phyloP scores from a whole-genome alignment of 2,888 invertebrate species.

The Pheosia gnoma region DNA sequence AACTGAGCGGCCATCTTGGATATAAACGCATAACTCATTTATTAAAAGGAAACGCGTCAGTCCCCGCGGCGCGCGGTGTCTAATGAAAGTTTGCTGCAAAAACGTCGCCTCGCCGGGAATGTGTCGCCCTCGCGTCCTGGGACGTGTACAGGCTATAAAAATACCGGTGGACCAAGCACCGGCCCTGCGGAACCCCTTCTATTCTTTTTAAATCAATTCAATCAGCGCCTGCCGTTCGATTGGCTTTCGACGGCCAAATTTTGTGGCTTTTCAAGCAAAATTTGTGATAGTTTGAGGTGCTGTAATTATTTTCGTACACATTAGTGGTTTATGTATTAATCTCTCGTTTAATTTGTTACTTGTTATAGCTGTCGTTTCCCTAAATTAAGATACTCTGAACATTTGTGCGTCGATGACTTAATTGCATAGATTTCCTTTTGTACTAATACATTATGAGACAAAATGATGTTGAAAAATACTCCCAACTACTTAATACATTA shows the following conservation, averaged over 20 bases:
- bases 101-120: conserved; percentile 78
- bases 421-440: no score
- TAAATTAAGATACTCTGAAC: no score
- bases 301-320: neutral
- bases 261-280: conserved; percentile 56
- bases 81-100: conserved; percentile 81
- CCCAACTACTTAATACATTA: neutral
- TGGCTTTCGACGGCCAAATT: conserved; percentile 64
- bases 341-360: no score
- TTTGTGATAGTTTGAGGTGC: conserved; percentile 25
- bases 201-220: conserved; percentile 81
- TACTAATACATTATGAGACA: no score
- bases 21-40: conserved; percentile 81
- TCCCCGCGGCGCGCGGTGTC: conserved; percentile 72
- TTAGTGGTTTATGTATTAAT: no score
- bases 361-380: no score
- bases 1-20: conserved; percentile 72
- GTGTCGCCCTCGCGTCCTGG: conserved; percentile 80
- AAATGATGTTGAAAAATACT: conserved; percentile 3
- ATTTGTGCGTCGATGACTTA: no score
- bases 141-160: conserved; percentile 81
- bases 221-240: conserved; percentile 72
- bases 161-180: conserved; percentile 69
- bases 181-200: conserved; percentile 57
- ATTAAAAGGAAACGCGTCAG: conserved; percentile 77